Evolutionary conservation across 2,888 invertebrate species (phyloP), one percentile per base, ranked within the genome.

Genomic region (Lithophane ornitopus): DNA sequence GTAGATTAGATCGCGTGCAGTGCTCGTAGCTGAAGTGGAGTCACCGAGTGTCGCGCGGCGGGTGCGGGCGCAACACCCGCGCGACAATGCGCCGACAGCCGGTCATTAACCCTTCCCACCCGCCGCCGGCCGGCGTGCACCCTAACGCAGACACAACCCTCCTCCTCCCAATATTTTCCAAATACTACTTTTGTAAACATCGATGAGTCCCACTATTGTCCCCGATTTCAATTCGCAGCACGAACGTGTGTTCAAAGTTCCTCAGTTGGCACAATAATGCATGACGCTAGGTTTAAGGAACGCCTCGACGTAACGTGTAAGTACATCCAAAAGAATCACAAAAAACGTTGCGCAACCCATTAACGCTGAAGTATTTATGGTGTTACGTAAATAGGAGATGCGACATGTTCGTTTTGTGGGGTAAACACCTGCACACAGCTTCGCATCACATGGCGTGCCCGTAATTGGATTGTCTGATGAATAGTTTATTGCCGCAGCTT

Each of bases 21-120:
- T 78, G 82, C 78, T 82, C 80, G 76, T 87, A 79, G 62, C 76
- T 78, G 76, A 84, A 80, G 78, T 76, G 78, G 75, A 75, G 83
- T 65, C 78, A 78, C 54, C 19, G 66, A 77, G 75, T 59, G 73
- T 69, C 65, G 73, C n/a, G 34, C 67, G 77, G 58, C 65, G 74
- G 49, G 63, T 67, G 72, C 72, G 78, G 76, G 78, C 80, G 86
- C 86, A 81, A 87, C 87, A 88, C 84, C 88, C 86, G 84, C 81
- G 86, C 90, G 88, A 87, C 90, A 89, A 86, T 86, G 88, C 89
- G 88, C 88, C 90, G 85, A 82, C 81, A 85, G 85, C 88, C 85
- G 93, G 93, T 93, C 94, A 87, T 93, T 93, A 86, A 94, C 94
- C 93, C 90, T 65, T 69, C 85, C 77, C 81, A 80, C 87, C 80